Conservation (phyloP, 37 sponge, comb jelly and placozoan genomes). For the Bolinopsis microptera region DNA sequence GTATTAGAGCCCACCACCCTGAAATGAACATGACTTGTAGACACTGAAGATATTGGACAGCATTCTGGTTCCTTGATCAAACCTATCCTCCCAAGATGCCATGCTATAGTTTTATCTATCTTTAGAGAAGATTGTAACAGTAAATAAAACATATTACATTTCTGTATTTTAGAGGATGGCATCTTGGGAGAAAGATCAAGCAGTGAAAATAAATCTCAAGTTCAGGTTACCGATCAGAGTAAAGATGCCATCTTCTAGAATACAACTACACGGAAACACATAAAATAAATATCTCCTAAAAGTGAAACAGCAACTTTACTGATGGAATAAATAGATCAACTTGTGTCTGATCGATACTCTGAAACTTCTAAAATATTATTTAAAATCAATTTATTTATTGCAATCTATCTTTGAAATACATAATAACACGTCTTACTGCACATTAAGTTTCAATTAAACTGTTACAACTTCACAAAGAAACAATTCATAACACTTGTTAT, state of each 20-base stretch:
- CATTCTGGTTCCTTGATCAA: neutral
- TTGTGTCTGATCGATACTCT: too few species aligned
- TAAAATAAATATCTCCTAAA: neutral
- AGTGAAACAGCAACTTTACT: too few species aligned
- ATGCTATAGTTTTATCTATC: neutral
- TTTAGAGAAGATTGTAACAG: neutral
- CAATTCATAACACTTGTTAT: too few species aligned
- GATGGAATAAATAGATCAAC: too few species aligned
- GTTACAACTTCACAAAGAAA: too few species aligned
- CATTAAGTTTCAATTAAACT: too few species aligned
- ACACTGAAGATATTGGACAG: neutral
- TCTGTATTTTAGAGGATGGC: conserved; percentile 14
- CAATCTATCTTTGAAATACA: too few species aligned
- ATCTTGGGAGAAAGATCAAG: neutral
- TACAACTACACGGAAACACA: too few species aligned
- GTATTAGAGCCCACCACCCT: conserved; percentile 38
- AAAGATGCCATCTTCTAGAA: conserved; percentile 19
- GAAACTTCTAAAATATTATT: too few species aligned
- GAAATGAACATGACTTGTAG: neutral
- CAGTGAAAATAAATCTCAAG: neutral
- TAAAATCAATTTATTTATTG: too few species aligned
- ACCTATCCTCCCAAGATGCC: neutral
- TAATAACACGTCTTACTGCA: too few species aligned
- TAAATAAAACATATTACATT: too few species aligned
- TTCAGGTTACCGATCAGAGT: neutral